phyloP scores from a whole-genome alignment of 2,113 vertebrate genomes.

The Apus apus region DNA sequence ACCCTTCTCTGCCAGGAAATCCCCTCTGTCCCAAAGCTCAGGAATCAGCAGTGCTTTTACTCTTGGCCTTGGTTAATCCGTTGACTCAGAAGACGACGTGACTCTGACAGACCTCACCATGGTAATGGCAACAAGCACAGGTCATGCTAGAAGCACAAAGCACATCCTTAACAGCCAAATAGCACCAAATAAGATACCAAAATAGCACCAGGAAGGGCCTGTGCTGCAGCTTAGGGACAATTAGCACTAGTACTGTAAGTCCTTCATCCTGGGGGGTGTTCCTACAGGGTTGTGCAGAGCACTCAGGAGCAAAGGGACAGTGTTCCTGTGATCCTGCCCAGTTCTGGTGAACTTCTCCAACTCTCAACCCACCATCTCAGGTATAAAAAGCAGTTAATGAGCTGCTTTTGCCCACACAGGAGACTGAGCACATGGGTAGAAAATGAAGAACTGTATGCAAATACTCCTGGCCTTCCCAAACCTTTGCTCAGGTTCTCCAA shows the following conservation, averaged over 20 bases:
- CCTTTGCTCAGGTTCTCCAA: no score
- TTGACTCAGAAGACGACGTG: background rate
- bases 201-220: background rate
- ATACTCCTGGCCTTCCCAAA: background rate
- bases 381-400: background rate
- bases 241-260: fast-evolving
- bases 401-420: background rate
- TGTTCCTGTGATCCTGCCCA: background rate
- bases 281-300: background rate
- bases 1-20: background rate
- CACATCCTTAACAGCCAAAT: background rate
- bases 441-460: background rate
- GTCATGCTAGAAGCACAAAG: background rate
- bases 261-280: background rate
- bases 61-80: background rate
- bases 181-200: background rate
- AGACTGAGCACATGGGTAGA: background rate
- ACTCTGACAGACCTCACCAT: background rate
- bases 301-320: background rate
- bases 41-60: background rate
- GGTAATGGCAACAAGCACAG: fast-evolving
- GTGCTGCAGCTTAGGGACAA: background rate
- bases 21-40: background rate
- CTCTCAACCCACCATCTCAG: background rate
- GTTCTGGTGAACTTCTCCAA: background rate